Conservation (phyloP, 2,113 vertebrate species). For the Poecile atricapillus region DNA sequence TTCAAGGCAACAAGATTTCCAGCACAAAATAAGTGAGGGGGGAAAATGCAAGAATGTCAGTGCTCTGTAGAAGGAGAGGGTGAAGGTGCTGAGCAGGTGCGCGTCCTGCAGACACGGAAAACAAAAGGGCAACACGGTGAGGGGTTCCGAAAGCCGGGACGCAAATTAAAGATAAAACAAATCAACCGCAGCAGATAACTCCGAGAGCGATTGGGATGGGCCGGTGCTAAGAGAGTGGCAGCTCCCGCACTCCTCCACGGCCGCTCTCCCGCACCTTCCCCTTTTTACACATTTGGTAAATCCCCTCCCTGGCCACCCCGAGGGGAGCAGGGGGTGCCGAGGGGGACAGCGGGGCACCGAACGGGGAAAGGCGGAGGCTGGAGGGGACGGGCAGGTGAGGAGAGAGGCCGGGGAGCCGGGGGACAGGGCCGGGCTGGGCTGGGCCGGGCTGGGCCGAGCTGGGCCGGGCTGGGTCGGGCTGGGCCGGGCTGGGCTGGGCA, state of each 20-base stretch:
- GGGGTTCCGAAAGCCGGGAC: too few relatives aligned
- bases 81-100: not conserved
- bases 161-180: not conserved
- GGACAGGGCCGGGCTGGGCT: too few relatives aligned
- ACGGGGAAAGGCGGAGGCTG: too few relatives aligned
- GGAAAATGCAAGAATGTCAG: accelerated
- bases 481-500: not conserved
- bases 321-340: too few relatives aligned
- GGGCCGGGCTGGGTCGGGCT: not conserved
- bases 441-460: not conserved
- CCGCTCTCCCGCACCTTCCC: not conserved
- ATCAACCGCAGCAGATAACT: not conserved
- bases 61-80: not conserved
- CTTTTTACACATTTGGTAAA: not conserved
- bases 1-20: not conserved
- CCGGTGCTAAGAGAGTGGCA: not conserved
- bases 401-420: accelerated
- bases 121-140: not conserved
- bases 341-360: accelerated
- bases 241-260: not conserved
- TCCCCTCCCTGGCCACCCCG: too few relatives aligned
- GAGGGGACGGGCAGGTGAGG: not conserved
- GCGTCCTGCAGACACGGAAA: not conserved
- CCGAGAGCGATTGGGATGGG: not conserved
- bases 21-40: not conserved